Evolutionary conservation across 2,113 vertebrate species (phyloP).

Genomic region (Ochotona princeps): DNA sequence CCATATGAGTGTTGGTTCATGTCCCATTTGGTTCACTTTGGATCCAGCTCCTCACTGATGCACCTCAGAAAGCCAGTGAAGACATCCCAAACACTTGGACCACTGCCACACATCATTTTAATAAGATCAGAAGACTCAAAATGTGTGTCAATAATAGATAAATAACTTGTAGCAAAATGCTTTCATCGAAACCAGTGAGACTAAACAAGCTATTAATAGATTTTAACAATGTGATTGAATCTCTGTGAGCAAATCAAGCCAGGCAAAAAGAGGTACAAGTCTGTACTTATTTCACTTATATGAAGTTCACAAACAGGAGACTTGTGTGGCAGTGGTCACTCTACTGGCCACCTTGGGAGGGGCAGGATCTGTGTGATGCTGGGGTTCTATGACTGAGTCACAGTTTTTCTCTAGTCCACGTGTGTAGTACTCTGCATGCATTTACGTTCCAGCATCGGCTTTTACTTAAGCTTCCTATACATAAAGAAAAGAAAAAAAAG

Average conservation of each 20-base stretch:
- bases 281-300: neutral
- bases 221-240: no score
- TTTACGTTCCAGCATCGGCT: neutral
- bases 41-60: no score
- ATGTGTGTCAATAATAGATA: neutral
- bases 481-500: neutral
- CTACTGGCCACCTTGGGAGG: neutral
- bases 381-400: neutral
- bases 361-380: neutral
- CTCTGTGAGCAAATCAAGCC: neutral
- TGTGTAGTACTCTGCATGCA: neutral
- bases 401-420: neutral
- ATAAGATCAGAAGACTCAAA: neutral
- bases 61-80: no score
- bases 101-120: no score
- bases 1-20: no score
- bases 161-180: neutral
- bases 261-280: neutral
- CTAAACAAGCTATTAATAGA: neutral
- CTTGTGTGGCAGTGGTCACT: neutral
- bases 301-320: neutral
- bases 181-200: neutral
- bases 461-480: neutral
- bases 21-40: no score
- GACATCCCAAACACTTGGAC: no score